Percentiles rank a stretch among this genome's conserved stretches.
Evolutionary conservation across 2,113 vertebrate species (phyloP).

Genomic region (Cavia porcellus): DNA sequence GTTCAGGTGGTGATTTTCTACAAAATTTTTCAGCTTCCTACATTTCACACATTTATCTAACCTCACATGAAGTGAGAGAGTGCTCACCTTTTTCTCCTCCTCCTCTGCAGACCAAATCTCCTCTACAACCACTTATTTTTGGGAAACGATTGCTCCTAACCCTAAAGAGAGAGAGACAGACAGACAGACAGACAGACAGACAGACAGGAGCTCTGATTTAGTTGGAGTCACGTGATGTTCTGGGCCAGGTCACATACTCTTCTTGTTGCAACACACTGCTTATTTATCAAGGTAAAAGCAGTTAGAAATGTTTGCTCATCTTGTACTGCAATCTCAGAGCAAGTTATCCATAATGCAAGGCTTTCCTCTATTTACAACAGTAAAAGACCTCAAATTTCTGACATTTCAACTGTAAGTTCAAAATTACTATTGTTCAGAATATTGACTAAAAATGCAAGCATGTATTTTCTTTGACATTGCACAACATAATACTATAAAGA

Average conservation of each 20-base stretch:
- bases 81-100: not conserved
- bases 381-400: not conserved
- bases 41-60: not conserved
- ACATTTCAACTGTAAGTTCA: not conserved
- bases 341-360: accelerated
- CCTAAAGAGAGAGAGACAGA: not conserved
- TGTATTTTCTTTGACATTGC: conserved; percentile 11
- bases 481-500: not conserved
- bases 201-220: not conserved
- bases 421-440: not conserved
- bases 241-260: not conserved
- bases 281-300: not conserved
- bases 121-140: not conserved
- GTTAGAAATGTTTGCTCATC: not conserved
- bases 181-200: not conserved
- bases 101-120: not conserved
- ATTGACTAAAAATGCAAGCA: not conserved
- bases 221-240: not conserved
- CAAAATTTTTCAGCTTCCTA: not conserved
- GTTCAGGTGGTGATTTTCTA: not conserved
- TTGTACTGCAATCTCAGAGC: not conserved
- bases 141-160: not conserved
- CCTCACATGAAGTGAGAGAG: not conserved
- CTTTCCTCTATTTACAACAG: too few species aligned
- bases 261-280: not conserved